Conservation (phyloP, 2,113 vertebrate species). For the Fulmarus glacialis region DNA sequence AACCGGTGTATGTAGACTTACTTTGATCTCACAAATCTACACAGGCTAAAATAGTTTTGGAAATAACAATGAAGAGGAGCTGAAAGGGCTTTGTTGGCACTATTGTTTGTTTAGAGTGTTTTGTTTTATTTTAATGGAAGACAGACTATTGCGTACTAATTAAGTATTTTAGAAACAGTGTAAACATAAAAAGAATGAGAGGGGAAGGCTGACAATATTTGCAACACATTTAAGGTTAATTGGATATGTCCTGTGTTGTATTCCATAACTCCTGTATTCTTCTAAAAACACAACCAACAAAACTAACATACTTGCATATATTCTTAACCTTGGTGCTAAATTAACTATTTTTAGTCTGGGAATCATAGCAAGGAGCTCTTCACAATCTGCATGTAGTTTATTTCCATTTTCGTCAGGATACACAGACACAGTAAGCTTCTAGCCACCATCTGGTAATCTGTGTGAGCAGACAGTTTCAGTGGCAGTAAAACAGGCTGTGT, state of each 20-base stretch:
- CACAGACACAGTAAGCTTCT: neutral
- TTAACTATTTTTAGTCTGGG: neutral
- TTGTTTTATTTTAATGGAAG: neutral
- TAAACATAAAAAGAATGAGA: neutral
- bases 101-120: neutral
- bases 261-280: neutral
- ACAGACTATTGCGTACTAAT: neutral
- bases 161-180: neutral
- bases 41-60: neutral
- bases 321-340: neutral
- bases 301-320: accelerated
- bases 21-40: neutral
- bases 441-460: neutral
- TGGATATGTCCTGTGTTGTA: neutral
- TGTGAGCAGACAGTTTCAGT: neutral
- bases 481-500: neutral
- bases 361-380: neutral
- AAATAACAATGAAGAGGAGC: neutral
- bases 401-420: neutral
- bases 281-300: neutral
- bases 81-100: neutral
- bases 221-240: neutral
- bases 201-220: neutral
- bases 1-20: neutral
- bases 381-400: neutral